Conservation (phyloP, 2,888 invertebrate species). For the Mythimna ferrago region DNA sequence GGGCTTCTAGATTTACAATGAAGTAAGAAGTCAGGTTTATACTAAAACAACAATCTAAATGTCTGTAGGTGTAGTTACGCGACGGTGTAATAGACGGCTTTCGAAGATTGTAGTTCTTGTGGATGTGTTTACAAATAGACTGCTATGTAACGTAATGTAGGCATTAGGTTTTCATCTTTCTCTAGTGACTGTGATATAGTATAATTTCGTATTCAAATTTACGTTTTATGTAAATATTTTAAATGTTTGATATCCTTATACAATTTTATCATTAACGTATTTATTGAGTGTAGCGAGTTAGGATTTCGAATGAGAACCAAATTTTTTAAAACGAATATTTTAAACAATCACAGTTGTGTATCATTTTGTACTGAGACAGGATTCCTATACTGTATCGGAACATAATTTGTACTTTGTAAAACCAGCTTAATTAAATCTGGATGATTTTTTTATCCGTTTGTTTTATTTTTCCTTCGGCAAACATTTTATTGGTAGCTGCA, state of each 20-base stretch:
- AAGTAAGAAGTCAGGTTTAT: background rate
- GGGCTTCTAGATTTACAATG: background rate
- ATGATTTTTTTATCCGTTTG: conserved; percentile 71
- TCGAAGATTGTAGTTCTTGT: conserved; percentile 78
- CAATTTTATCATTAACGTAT: conserved; percentile 85
- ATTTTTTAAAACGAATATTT: conserved; percentile 61
- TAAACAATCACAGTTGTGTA: conserved; percentile 70
- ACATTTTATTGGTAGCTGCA: conserved; percentile 14
- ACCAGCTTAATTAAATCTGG: conserved; percentile 80
- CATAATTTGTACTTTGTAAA: conserved; percentile 76
- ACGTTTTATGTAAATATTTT: conserved; percentile 87
- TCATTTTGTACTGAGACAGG: conserved; percentile 78
- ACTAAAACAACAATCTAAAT: background rate
- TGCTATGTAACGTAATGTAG: conserved; percentile 82
- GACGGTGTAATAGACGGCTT: conserved; percentile 72
- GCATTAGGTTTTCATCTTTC: conserved; percentile 84
- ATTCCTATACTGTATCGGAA: conserved; percentile 75
- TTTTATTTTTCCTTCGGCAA: conserved; percentile 63
- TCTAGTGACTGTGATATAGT: conserved; percentile 90
- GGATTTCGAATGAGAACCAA: conserved; percentile 67
- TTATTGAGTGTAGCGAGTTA: conserved; percentile 81
- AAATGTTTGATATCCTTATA: conserved; percentile 89
- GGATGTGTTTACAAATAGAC: conserved; percentile 85
- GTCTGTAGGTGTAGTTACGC: conserved; percentile 42
- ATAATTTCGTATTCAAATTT: conserved; percentile 85